Base-by-base conservation (phyloP, 2,113 vertebrate genomes). In the Seriola aureovittata region DNA sequence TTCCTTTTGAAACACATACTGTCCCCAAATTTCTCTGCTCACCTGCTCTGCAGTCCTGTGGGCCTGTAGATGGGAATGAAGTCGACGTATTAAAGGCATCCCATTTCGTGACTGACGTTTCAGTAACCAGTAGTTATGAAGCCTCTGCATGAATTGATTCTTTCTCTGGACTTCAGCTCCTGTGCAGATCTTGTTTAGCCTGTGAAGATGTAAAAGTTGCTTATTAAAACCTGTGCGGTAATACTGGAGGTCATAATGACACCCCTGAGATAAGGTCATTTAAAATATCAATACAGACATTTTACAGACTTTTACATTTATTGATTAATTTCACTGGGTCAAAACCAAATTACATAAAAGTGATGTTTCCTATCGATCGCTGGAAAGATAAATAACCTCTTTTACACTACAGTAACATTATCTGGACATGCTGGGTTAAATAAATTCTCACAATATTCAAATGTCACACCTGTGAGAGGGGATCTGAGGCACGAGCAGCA, bases 111-210 rank as follows among this genome's bases (percentile, higher is more conserved):
- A 97, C 94, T 99, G 98, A 23, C 98, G 95, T 89, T 99, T 99
- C 86, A 99, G 92, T 80, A 99, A 94, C 98, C 98, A 99, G 91
- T 98, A 99, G 93, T 94, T 99, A 93, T 99, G 98, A 74, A 99
- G 96, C 90, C 97, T 94, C 93, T 98, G 97, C 97, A 99, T 98
- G 93, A 99, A 99, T 91, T 99, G 97, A 92, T 95, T 99, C 93
- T 99, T 99, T 92, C 96, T 97, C 93, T 98, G 98, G 89, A 99
- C 93, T 78, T 96, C 96, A 16, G 99, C 96, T 74, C 97, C 97
- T 46, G 96, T 98, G 95, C 97, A 98, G 91, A 99, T 97, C 93
- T 99, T 99, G 94, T 97, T 99, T 86, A 99, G 94, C 96, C 98
- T 99, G 94, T 80, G 78, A 23, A 82, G 13, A 79, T 5, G 1